A percentile compares a stretch with the other conserved stretches of the same genome.
Conservation (phyloP, 53 echinoderm and acorn worm genomes). For the Holothuria leucospilota region DNA sequence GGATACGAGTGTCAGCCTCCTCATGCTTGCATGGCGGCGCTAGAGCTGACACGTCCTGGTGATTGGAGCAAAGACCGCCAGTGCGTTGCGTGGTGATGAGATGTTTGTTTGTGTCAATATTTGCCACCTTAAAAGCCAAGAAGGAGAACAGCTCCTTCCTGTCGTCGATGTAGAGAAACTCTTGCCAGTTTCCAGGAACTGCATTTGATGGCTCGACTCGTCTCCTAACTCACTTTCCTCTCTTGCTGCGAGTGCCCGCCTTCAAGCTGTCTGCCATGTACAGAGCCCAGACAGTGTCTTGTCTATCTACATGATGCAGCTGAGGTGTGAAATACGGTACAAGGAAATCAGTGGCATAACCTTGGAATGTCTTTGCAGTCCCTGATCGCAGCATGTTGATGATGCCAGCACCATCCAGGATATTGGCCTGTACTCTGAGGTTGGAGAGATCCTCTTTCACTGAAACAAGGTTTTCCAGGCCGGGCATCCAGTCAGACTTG, state of each 20-base stretch:
- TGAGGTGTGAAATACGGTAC: conserved; percentile 10
- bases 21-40: conserved; percentile 61
- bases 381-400: background rate
- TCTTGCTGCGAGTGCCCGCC: background rate
- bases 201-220: too few species aligned
- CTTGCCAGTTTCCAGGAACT: conserved; percentile 20
- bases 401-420: conserved; percentile 50
- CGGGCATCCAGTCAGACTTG: too few species aligned
- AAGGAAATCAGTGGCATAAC: conserved; percentile 49
- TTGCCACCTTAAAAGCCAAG: too few species aligned
- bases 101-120: too few species aligned
- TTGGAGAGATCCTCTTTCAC: conserved; percentile 11
- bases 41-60: conserved; percentile 11
- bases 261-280: conserved; percentile 28
- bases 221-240: conserved; percentile 42
- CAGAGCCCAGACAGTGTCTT: background rate
- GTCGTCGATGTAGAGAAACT: conserved; percentile 46
- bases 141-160: conserved; percentile 23
- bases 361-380: conserved; percentile 40
- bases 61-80: conserved; percentile 11
- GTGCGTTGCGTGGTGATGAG: background rate
- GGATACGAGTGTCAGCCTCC: conserved; percentile 59
- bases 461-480: conserved; percentile 21
- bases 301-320: too few species aligned
- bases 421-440: background rate